Conservation (phyloP, 1,140 invertebrate genomes). For the Lethrus apterus region DNA sequence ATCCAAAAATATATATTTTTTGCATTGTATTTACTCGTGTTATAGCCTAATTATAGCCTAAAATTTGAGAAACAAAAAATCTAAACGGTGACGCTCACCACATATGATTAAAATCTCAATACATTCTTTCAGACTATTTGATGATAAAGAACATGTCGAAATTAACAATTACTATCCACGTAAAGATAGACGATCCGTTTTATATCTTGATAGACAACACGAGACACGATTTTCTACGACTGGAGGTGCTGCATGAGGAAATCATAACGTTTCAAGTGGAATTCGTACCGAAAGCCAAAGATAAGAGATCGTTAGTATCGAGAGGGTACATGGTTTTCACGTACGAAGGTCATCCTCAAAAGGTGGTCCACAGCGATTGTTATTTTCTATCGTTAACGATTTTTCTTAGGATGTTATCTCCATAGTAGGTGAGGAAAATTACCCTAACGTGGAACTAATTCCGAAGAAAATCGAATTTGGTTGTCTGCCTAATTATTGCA, state of each 20-base stretch:
- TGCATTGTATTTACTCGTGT: too few species aligned
- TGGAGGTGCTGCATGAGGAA: conserved; percentile 2
- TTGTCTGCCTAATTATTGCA: conserved; percentile 35
- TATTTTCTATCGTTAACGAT: neutral
- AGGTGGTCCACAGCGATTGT: too few species aligned
- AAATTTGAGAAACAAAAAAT: too few species aligned
- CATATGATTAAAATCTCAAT: neutral
- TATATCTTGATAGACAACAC: conserved; percentile 16
- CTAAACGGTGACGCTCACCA: too few species aligned
- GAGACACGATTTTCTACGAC: neutral
- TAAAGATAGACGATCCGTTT: conserved; percentile 25
- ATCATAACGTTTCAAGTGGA: conserved; percentile 17
- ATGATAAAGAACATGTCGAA: conserved; percentile 20
- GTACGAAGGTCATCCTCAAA: conserved; percentile 25
- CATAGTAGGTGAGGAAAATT: conserved; percentile 43
- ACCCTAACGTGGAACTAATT: conserved; percentile 39
- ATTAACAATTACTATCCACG: conserved; percentile 19
- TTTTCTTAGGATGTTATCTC: conserved; percentile 40
- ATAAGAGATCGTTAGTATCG: conserved; percentile 18
- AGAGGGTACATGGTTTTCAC: conserved; percentile 20
- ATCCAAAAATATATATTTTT: too few species aligned
- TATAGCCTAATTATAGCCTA: too few species aligned
- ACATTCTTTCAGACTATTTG: conserved; percentile 19
- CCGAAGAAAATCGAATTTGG: conserved; percentile 37
- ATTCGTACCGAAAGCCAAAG: conserved; percentile 22